Conservation (phyloP, 2,797 vertebrate genomes). For the Sebastes vulpes region DNA sequence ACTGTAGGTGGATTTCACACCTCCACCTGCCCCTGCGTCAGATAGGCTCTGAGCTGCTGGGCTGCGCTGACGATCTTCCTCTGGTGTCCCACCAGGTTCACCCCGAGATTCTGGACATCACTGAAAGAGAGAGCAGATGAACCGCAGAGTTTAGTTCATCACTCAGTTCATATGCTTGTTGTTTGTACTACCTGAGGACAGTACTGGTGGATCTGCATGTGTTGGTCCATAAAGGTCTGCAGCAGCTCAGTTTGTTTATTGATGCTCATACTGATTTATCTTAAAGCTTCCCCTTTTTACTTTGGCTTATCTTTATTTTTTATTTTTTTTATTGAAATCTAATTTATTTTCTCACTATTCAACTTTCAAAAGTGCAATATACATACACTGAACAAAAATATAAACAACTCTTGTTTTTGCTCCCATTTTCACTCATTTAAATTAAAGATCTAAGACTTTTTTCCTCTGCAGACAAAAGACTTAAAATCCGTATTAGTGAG, state of each 20-base stretch:
- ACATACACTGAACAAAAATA: not conserved
- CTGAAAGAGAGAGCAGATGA: constrained; percentile 76
- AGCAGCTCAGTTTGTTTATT: not conserved
- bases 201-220: not conserved
- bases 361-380: not conserved
- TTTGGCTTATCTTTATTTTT: not conserved
- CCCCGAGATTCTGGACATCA: constrained; percentile 94
- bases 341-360: not conserved
- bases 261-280: not conserved
- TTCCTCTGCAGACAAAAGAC: not conserved
- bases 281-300: not conserved
- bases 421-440: not conserved
- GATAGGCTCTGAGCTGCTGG: constrained; percentile 88
- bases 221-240: not conserved
- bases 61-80: constrained; percentile 95
- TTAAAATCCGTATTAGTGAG: not conserved
- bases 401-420: not conserved
- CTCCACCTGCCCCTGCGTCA: constrained; percentile 87
- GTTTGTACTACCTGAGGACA: not conserved
- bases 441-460: not conserved
- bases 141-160: not conserved
- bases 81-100: constrained; percentile 95
- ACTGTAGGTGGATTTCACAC: constrained; percentile 72
- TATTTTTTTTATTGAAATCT: not conserved
- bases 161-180: not conserved